Evolutionary conservation across 2,888 invertebrate genomes (phyloP).

Genomic region (Formica aserva): DNA sequence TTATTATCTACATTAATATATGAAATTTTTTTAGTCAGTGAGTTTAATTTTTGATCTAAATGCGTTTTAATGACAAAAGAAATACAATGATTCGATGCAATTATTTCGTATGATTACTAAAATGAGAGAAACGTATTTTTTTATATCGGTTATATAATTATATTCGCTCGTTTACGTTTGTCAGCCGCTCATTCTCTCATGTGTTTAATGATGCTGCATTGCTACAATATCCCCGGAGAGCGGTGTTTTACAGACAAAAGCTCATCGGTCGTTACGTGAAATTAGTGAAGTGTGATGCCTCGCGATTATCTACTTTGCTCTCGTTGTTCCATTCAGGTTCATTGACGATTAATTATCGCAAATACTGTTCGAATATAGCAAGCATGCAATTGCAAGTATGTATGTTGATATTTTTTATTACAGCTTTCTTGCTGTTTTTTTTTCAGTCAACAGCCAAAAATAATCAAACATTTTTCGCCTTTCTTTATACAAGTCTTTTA

Average conservation of each 20-base stretch:
- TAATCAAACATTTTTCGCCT: slow-evolving; percentile 16
- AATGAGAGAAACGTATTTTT: neutral
- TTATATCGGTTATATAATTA: slow-evolving; percentile 35
- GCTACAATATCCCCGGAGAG: slow-evolving; percentile 52
- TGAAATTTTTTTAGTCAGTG: neutral
- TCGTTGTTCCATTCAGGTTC: slow-evolving; percentile 37
- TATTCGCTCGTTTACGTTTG: slow-evolving; percentile 46
- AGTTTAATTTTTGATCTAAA: slow-evolving; percentile 8
- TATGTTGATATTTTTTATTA: slow-evolving; percentile 2
- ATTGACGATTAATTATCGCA: slow-evolving; percentile 47
- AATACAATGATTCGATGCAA: neutral
- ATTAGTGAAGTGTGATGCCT: slow-evolving; percentile 68
- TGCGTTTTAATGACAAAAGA: neutral
- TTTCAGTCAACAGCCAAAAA: slow-evolving; percentile 10
- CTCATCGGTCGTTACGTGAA: slow-evolving; percentile 64
- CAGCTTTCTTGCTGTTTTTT: neutral
- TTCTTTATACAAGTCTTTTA: slow-evolving; percentile 16
- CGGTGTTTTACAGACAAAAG: slow-evolving; percentile 55
- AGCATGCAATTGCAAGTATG: neutral
- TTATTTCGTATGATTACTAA: slow-evolving; percentile 26
- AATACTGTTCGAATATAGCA: neutral
- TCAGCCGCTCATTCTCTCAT: slow-evolving; percentile 48
- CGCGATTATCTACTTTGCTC: slow-evolving; percentile 60
- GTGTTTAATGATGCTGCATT: slow-evolving; percentile 50
- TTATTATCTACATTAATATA: neutral